Evolutionary conservation across 30 jellyfish, hydroid and myxozoan species (phyloP).

Genomic region (Chironex yamaguchii): DNA sequence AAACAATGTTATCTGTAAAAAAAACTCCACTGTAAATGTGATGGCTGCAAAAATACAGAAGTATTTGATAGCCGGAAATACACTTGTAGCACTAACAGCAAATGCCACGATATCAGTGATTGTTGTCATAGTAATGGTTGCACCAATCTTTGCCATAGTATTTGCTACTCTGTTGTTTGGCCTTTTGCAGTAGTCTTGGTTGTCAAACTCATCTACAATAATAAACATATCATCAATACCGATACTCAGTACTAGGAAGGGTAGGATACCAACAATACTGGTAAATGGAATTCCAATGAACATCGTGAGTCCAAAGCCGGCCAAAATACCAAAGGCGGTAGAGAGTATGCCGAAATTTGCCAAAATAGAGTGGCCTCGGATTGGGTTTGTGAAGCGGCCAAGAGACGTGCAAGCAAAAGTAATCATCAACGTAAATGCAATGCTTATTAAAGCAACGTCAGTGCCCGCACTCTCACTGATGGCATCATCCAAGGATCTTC

Average conservation of each 20-base stretch:
- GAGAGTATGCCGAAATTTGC: slow-evolving; percentile 59
- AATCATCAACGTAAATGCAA: slow-evolving; percentile 72
- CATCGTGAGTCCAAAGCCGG: slow-evolving; percentile 71
- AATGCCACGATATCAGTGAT: slow-evolving; percentile 80
- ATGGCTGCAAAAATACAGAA: slow-evolving; percentile 70
- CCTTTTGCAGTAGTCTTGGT: slow-evolving; percentile 10
- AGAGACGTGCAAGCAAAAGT: slow-evolving; percentile 66
- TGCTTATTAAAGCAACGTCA: slow-evolving; percentile 40
- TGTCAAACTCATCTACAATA: slow-evolving; percentile 69
- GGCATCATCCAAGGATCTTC: slow-evolving; percentile 43
- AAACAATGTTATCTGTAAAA: slow-evolving; percentile 61
- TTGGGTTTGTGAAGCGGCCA: slow-evolving; percentile 54
- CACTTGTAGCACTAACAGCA: slow-evolving; percentile 64
- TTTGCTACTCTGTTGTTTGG: slow-evolving; percentile 49
- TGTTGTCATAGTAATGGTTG: slow-evolving; percentile 87
- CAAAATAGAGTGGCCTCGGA: slow-evolving; percentile 61
- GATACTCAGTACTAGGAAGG: slow-evolving; percentile 83
- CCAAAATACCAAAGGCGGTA: slow-evolving; percentile 54
- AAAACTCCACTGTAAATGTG: slow-evolving; percentile 59
- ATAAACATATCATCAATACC: slow-evolving; percentile 86
- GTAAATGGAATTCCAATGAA: slow-evolving; percentile 71
- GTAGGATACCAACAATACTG: slow-evolving; percentile 78
- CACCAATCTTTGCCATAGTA: slow-evolving; percentile 63
- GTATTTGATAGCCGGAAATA: slow-evolving; percentile 76
- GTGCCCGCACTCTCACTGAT: slow-evolving; percentile 14